Conservation (phyloP, 2,113 vertebrate genomes). For the Pampusana beccarii region DNA sequence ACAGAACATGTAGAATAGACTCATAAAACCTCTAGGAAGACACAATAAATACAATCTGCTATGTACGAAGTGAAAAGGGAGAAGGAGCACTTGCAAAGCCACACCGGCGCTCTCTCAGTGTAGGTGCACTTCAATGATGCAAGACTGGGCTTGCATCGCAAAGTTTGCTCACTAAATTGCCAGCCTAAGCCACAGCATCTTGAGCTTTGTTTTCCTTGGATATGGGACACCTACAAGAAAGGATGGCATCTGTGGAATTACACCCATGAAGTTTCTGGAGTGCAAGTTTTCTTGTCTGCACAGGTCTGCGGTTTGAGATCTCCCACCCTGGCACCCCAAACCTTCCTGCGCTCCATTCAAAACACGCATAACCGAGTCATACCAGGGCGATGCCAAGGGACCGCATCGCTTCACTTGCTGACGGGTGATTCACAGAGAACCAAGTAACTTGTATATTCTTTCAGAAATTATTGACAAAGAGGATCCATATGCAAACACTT, state of each 20-base stretch:
- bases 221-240: background rate
- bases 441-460: background rate
- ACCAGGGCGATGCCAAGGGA: background rate
- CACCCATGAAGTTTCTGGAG: background rate
- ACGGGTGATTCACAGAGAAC: background rate
- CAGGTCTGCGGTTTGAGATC: accelerated
- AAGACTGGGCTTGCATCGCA: background rate
- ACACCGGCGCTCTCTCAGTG: background rate
- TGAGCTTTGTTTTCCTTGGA: background rate
- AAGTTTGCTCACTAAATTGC: background rate
- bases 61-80: background rate
- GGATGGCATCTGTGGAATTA: background rate
- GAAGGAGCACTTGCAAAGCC: background rate
- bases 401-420: background rate
- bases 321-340: background rate
- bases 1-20: background rate
- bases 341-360: background rate
- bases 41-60: background rate
- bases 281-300: background rate
- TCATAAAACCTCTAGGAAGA: background rate
- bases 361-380: accelerated
- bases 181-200: conserved; percentile 11
- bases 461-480: background rate
- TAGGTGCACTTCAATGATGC: background rate
- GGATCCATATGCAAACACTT: background rate